Conservation (phyloP, 2,888 invertebrate species). For the Scrobipalpa atriplicella region DNA sequence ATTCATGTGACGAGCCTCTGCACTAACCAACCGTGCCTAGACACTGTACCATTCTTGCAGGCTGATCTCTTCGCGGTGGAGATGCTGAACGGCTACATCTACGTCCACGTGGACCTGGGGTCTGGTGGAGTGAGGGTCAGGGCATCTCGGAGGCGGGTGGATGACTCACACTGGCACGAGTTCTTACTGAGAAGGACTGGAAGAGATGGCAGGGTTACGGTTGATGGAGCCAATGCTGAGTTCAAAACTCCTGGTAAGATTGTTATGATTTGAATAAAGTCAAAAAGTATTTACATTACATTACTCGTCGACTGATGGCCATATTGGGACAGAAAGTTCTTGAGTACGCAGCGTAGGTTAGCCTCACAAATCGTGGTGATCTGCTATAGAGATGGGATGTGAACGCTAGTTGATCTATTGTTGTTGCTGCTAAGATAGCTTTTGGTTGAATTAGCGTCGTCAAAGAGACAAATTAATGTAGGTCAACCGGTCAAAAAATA, state of each 20-base stretch:
- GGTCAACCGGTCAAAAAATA: background rate
- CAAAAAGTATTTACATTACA: no score
- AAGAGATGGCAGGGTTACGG: conserved; percentile 93
- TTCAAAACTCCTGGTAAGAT: conserved; percentile 91
- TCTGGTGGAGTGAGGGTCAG: conserved; percentile 94
- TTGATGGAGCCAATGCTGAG: conserved; percentile 94
- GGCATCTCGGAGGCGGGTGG: conserved; percentile 91
- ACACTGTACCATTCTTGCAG: conserved; percentile 68
- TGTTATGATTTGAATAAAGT: background rate
- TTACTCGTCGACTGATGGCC: no score
- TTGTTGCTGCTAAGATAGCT: no score
- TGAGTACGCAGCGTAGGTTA: no score
- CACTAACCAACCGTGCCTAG: conserved; percentile 14
- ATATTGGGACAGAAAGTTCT: no score
- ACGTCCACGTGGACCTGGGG: conserved; percentile 95
- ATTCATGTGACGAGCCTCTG: no score
- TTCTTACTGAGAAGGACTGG: conserved; percentile 92
- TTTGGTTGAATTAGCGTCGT: no score
- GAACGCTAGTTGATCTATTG: no score
- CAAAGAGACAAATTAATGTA: no score
- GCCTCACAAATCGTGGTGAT: no score
- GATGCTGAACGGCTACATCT: conserved; percentile 95
- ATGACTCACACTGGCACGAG: conserved; percentile 97
- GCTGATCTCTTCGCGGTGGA: conserved; percentile 97
- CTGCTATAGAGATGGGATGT: no score